Conservation (phyloP, 2,888 invertebrate genomes). For the Scrobipalpa costella region DNA sequence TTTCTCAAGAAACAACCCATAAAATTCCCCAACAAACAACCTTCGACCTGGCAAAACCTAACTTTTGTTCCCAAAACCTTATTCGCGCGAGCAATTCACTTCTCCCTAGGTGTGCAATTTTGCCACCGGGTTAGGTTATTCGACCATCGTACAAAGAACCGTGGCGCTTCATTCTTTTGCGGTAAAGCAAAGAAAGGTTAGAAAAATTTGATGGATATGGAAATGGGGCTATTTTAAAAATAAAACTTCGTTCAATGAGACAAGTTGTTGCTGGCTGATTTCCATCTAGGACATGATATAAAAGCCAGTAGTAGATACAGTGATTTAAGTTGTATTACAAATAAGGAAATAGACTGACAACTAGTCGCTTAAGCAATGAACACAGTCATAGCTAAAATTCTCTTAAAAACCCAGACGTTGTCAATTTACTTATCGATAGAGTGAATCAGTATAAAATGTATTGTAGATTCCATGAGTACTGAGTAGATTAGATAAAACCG, state of each 20-base stretch:
- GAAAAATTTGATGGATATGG: neutral
- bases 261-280: neutral
- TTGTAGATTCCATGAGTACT: no score
- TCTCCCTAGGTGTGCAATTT: conserved; percentile 12
- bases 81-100: conserved; percentile 9
- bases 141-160: conserved; percentile 12
- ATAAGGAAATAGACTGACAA: no score
- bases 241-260: neutral
- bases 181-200: neutral
- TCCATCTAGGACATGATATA: neutral
- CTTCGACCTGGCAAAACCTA: neutral
- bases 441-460: no score
- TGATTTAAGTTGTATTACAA: no score
- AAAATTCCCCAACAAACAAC: neutral
- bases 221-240: neutral
- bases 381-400: no score
- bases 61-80: conserved; percentile 7
- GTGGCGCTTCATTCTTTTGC: neutral
- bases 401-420: no score
- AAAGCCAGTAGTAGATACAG: no score
- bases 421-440: no score
- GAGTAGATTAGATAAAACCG: no score
- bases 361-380: no score
- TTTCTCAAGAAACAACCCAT: neutral
- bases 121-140: conserved; percentile 1